Conservation (phyloP, 2,888 invertebrate genomes). For the Piscicola geometra region DNA sequence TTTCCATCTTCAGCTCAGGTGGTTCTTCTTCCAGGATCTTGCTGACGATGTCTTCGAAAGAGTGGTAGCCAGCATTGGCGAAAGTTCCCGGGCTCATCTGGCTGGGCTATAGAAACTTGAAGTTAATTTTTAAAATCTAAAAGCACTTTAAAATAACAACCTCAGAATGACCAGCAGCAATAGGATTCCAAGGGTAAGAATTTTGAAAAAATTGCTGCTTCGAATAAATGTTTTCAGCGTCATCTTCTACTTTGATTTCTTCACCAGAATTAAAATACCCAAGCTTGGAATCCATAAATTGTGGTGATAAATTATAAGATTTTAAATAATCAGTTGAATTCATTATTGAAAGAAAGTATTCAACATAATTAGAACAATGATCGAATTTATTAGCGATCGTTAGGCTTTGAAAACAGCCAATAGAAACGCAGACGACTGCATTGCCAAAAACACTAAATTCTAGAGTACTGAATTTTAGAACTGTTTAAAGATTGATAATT, state of each 20-base stretch:
- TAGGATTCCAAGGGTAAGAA: background rate
- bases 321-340: background rate
- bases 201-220: background rate
- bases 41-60: constrained; percentile 37
- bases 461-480: background rate
- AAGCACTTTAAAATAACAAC: background rate
- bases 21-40: constrained; percentile 38
- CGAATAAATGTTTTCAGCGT: background rate
- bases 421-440: background rate
- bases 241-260: background rate
- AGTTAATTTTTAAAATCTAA: background rate
- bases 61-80: constrained; percentile 16
- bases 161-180: background rate
- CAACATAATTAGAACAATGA: constrained; percentile 1
- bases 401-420: background rate
- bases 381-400: background rate
- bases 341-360: background rate
- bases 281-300: constrained; percentile 13
- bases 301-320: background rate
- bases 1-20: background rate
- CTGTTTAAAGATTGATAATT: too few species aligned
- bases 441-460: background rate
- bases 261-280: background rate
- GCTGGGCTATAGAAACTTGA: background rate
- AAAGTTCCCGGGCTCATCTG: constrained; percentile 7